A percentile compares a stretch with the other conserved stretches of the same genome.
phyloP scores from a whole-genome alignment of 2,113 vertebrate genomes.

The Brevimyrus niger region DNA sequence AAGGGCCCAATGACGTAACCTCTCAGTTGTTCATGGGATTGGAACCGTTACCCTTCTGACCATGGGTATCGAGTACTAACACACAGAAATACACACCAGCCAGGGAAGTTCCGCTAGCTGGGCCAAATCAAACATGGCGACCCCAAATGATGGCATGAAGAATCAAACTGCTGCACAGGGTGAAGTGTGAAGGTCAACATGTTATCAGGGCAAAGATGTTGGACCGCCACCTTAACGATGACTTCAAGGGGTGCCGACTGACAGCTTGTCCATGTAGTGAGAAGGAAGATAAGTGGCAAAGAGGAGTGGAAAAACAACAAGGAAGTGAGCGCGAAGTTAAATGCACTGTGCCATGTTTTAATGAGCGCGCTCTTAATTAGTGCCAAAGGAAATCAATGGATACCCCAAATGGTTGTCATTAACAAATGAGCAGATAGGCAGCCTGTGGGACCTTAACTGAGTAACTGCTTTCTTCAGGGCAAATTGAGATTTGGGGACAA shows the following conservation, averaged over 20 bases:
- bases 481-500: neutral
- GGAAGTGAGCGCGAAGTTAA: constrained; percentile 41
- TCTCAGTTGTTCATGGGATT: neutral
- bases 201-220: neutral
- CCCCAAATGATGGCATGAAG: neutral
- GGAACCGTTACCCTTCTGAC: neutral
- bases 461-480: constrained; percentile 36
- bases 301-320: constrained; percentile 20
- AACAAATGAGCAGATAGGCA: constrained; percentile 50
- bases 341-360: constrained; percentile 40
- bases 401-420: constrained; percentile 55
- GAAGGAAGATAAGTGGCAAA: constrained; percentile 29
- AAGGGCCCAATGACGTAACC: neutral
- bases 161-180: neutral
- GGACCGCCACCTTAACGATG: neutral
- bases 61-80: neutral
- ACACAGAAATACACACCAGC: neutral
- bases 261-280: neutral
- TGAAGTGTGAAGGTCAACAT: neutral
- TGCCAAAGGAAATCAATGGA: constrained; percentile 55
- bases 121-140: neutral
- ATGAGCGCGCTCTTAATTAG: constrained; percentile 61
- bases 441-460: constrained; percentile 48
- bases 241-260: neutral
- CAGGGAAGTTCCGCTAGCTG: neutral